Evolutionary conservation across 2,888 invertebrate species (phyloP).

Genomic region (Plebejus anna): DNA sequence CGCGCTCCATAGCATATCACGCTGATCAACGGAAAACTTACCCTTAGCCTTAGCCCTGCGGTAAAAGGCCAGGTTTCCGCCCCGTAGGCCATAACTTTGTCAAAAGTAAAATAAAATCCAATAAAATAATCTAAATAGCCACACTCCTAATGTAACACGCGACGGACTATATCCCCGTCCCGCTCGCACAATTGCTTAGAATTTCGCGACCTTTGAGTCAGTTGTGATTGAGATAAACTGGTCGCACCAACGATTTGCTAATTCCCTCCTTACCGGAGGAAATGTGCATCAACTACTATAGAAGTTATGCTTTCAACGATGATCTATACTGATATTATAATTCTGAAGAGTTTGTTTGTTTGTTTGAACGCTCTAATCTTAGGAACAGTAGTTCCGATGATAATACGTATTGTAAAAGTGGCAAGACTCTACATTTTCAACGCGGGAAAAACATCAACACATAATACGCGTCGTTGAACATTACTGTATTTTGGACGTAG

Average conservation of each 20-base stretch:
- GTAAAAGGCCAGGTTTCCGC: too few relatives aligned
- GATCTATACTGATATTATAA: too few relatives aligned
- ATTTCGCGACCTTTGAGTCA: conserved; percentile 32
- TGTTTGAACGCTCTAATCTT: too few relatives aligned
- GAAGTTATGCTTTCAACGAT: too few relatives aligned
- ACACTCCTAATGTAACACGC: conserved; percentile 16
- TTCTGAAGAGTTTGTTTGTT: too few relatives aligned
- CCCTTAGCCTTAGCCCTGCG: too few relatives aligned
- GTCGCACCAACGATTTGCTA: conserved; percentile 28
- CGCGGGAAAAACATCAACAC: background rate
- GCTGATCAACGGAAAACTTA: too few relatives aligned
- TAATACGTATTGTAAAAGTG: background rate
- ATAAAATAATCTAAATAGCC: background rate
- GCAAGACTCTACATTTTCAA: background rate
- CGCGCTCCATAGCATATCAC: too few relatives aligned
- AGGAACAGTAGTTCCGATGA: too few relatives aligned
- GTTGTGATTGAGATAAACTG: conserved; percentile 35
- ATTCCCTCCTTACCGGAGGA: conserved; percentile 26
- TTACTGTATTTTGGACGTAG: background rate
- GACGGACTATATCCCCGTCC: conserved; percentile 31
- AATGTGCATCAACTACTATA: background rate
- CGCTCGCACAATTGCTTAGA: conserved; percentile 30
- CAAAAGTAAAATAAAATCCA: background rate
- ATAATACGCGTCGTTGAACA: background rate
- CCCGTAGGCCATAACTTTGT: too few relatives aligned